phyloP scores from a whole-genome alignment of 2,113 vertebrate genomes.

The Otocyon megalotis region DNA sequence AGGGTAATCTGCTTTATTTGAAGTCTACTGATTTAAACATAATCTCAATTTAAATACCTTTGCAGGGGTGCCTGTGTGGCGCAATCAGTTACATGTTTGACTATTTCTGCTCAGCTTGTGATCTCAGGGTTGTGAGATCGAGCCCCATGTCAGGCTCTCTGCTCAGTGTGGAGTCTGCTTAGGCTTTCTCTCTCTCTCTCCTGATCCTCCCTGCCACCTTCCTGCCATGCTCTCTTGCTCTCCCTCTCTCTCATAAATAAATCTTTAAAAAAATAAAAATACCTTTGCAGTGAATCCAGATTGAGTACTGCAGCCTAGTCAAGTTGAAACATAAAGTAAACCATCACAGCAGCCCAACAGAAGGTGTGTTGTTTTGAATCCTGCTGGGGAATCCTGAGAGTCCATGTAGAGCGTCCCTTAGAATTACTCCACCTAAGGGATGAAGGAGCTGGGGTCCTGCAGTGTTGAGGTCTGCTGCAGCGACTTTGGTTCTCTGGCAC shows the following conservation, averaged over 20 bases:
- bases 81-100: not conserved
- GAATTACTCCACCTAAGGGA: no score
- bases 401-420: not conserved
- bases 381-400: not conserved
- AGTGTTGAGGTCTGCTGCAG: not conserved
- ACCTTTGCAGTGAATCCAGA: not conserved
- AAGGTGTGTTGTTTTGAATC: not conserved
- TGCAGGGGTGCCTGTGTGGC: not conserved
- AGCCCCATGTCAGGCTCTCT: not conserved
- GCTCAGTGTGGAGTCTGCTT: not conserved
- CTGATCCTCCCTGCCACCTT: not conserved
- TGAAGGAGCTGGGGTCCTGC: fast-evolving
- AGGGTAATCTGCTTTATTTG: not conserved
- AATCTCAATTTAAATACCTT: not conserved
- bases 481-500: not conserved
- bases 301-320: not conserved
- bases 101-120: not conserved
- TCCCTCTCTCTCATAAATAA: not conserved
- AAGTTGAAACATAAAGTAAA: not conserved
- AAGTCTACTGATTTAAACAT: not conserved
- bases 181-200: not conserved
- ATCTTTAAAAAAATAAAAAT: not conserved
- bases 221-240: not conserved
- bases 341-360: not conserved
- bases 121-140: not conserved